Evolutionary conservation across 2,888 invertebrate genomes (phyloP), one percentile per base, ranked within the genome.

Genomic region (Danaus chrysippus): DNA sequence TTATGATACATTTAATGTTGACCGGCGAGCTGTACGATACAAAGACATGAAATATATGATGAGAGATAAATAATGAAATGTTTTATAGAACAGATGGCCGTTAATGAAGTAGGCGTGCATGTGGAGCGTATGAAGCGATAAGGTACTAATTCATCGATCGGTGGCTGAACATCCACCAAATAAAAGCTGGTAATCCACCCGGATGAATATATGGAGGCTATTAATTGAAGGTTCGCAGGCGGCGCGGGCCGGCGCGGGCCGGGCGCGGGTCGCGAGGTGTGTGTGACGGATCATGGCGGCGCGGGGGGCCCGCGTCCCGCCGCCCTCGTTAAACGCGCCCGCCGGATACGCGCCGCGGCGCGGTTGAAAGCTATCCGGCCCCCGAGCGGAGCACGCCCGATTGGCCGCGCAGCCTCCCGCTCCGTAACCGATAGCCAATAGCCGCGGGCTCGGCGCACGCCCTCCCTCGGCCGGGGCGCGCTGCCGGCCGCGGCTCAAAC

Each of bases 211-310:
- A 81, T 84, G 85, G 82, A 82, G 86, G 87, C 83, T 87, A 87
- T 87, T 89, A 88, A 89, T 89, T 87, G 88, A 85, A 86, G 84
- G 89, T 85, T 87, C 84, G 83, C 82, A 81, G 84, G 72, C 69
- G 64, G 59, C 59, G 58, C 52, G 52, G 52, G 52, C 41, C 58
- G 49, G 41, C 41, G 62, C 56, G 56, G 84, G 82, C 85, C 78
- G 85, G 86, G 87, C 84, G 87, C 84, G 85, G 86, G 84, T 67
- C 64, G 73, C 69, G 79, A 81, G 83, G 87, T 84, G 84, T 86
- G 87, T 84, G 87, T 84, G 87, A 81, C 88, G 87, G 90, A 88
- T 89, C 86, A 87, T 89, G 87, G 89, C 86, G 88, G 88, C 83
- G 87, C 85, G 87, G 86, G 86, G 85, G 83, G 84, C 80, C 78